Evolutionary conservation across 2,113 vertebrate genomes (phyloP).

Genomic region (Phrynocephalus versicolor): DNA sequence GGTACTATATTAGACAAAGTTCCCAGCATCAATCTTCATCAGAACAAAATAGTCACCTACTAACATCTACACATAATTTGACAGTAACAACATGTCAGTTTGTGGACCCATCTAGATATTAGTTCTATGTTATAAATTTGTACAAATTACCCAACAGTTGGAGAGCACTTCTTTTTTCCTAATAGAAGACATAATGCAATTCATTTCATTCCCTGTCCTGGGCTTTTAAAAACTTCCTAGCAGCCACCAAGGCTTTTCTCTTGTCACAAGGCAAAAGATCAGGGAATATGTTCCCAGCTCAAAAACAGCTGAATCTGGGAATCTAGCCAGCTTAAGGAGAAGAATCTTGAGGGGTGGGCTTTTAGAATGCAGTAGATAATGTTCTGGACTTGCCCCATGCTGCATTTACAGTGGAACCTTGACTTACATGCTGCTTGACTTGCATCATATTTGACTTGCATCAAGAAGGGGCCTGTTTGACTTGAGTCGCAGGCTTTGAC

Average conservation of each 20-base stretch:
- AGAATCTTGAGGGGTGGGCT: background rate
- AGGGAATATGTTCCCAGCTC: constrained; percentile 20
- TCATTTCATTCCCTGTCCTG: background rate
- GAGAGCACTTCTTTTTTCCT: background rate
- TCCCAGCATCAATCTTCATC: background rate
- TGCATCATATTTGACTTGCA: no score
- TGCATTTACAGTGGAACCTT: no score
- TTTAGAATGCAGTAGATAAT: background rate
- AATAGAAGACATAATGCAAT: background rate
- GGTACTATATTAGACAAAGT: background rate
- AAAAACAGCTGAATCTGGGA: constrained; percentile 22
- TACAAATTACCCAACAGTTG: background rate
- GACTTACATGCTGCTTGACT: no score
- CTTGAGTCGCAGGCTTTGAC: no score
- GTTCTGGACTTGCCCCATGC: background rate
- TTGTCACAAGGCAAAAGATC: constrained; percentile 25
- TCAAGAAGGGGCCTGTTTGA: no score
- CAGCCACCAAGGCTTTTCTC: background rate
- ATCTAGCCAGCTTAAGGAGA: constrained; percentile 11
- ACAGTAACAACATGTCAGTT: background rate
- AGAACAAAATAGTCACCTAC: background rate
- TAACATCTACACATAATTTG: background rate
- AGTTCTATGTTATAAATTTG: background rate
- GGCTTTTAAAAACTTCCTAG: background rate
- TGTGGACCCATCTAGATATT: background rate